Base-by-base conservation (phyloP, 2,888 invertebrate genomes). In the Cremastinae sp. region DNA sequence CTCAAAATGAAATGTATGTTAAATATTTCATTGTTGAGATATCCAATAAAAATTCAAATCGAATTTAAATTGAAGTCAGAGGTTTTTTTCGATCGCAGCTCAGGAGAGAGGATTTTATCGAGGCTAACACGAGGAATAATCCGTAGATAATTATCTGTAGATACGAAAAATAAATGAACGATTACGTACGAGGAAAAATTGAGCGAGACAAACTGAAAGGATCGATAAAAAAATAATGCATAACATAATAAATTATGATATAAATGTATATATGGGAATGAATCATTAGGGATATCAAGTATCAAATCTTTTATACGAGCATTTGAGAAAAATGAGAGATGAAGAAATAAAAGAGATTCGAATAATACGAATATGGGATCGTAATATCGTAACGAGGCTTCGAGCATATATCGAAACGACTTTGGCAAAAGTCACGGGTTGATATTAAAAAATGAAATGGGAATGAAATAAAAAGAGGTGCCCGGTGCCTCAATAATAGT, bases 361-460 rank as follows among this genome's bases (percentile, higher is more conserved):
- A n/a, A 22, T 39, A 35, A 5, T 10, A 5, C 12, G 45, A 41
- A 14, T 58, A 53, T 37, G 65, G 74, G 74, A 70, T 74, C 74
- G 76, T 73, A 76, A 74, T 73, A 58, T 43, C 69, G 68, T 69
- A 73, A 74, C 69, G 76, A 77, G 76, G 59, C 55, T 41, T 28
- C 28, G 28, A 5, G 28, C 65, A 56, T 53, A 65, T 65, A 66
- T 74, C 76, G 69, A 65, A 62, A 73, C 37, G 69, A 65, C 64
- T 66, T 55, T 37, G 51, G 56, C 56, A 66, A 66, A 65, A 74
- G 61, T 78, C 70, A 41, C 66, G 51, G 47, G 69, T 65, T 64
- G 74, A 76, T 68, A 59, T 62, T 49, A 49, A 49, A 62, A 49
- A 62, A 47, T 68, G 39, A 55, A 56, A 69, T 28, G 39, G 64